These are phyloP conservation scores for Gymnothorax javanicus DNA, from an alignment of 2,797 vertebrate genomes.

Conservation along the genomic window DNA sequence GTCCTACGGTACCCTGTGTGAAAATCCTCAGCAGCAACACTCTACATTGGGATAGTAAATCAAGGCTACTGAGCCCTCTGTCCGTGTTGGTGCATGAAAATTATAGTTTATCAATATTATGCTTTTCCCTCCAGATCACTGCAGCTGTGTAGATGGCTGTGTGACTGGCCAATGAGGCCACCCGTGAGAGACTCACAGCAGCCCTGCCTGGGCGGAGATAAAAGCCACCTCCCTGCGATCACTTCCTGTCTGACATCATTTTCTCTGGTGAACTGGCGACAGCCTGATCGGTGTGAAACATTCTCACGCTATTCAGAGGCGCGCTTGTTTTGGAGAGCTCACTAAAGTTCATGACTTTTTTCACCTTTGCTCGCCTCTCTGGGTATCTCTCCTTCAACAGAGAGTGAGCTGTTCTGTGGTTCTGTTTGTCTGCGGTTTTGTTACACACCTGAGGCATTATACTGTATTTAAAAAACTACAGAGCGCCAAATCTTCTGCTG, in stretches of 20 bases:
- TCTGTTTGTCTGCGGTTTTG: too few relatives aligned
- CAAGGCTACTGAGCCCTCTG: neutral
- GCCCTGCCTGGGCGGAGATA: neutral
- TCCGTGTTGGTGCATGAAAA: neutral
- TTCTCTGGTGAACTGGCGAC: neutral
- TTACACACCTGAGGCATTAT: too few relatives aligned
- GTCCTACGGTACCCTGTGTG: neutral
- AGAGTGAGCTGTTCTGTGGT: too few relatives aligned
- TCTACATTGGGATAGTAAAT: neutral
- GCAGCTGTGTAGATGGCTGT: neutral
- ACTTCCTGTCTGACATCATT: neutral
- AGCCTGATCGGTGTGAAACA: too few relatives aligned
- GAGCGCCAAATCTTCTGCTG: too few relatives aligned
- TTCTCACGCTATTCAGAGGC: too few relatives aligned
- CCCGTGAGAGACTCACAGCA: neutral
- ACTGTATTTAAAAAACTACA: too few relatives aligned
- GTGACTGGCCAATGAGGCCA: neutral
- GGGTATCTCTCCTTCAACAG: too few relatives aligned
- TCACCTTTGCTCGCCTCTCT: too few relatives aligned
- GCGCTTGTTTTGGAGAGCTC: too few relatives aligned
- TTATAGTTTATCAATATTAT: neutral
- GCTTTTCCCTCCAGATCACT: neutral
- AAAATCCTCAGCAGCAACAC: neutral
- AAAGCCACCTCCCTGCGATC: neutral
- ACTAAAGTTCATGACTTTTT: too few relatives aligned